A percentile compares a stretch with the other conserved stretches of the same genome.
Conservation (phyloP, 2,113 vertebrate genomes). For the Prietella phreatophila region DNA sequence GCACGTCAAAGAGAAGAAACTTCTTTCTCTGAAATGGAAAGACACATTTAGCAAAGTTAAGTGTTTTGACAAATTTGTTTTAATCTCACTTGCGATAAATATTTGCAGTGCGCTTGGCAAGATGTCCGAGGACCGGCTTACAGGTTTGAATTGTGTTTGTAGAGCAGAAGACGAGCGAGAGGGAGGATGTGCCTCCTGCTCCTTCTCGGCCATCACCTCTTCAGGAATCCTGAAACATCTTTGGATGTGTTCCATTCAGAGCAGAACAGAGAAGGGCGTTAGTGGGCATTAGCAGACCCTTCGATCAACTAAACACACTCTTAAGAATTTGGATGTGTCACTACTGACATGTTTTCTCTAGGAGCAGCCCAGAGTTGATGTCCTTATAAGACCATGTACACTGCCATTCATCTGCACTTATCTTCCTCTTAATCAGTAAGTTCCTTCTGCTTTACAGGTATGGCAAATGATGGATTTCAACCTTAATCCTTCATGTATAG, state of each 20-base stretch:
- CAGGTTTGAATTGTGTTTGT: slow-evolving; percentile 19
- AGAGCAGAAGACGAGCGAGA: neutral
- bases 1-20: slow-evolving; percentile 22
- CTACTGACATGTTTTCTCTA: neutral
- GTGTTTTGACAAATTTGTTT: slow-evolving; percentile 41
- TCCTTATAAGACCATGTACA: slow-evolving; percentile 30
- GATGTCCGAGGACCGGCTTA: slow-evolving; percentile 6
- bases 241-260: slow-evolving; percentile 25
- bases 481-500: neutral
- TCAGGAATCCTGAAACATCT: neutral
- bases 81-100: slow-evolving; percentile 28
- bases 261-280: slow-evolving; percentile 1
- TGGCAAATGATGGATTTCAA: neutral
- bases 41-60: slow-evolving; percentile 32
- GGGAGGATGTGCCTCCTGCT: neutral
- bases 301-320: slow-evolving; percentile 41
- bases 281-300: slow-evolving; percentile 38
- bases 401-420: slow-evolving; percentile 16
- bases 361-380: slow-evolving; percentile 13
- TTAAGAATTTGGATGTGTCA: slow-evolving; percentile 15
- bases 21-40: slow-evolving; percentile 32
- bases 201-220: neutral
- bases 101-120: slow-evolving; percentile 34
- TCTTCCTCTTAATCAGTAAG: slow-evolving; percentile 15
- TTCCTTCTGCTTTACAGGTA: slow-evolving; percentile 14